Base-by-base conservation (phyloP, 2,888 invertebrate species). In the Amiota communis region DNA sequence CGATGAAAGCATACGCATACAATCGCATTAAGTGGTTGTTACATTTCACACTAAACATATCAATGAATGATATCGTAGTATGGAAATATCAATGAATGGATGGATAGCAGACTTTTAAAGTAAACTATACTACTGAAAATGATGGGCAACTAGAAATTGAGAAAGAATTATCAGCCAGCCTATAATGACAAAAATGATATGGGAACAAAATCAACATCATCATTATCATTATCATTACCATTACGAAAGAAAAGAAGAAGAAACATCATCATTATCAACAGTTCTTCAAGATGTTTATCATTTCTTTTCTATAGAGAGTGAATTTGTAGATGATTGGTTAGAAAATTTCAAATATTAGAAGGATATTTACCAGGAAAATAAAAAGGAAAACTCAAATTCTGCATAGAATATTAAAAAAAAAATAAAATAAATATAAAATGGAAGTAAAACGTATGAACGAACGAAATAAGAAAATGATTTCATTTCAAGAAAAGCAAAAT, bases 11-110 rank as follows among this genome's bases (percentile, higher is more conserved):
- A 13, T 8, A 17, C 76, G 49, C 72, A 74, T 73, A 85, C 83
- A 83, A 85, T 84, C 84, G 80, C 77, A 84, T 83, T 84, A 83
- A 85, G 86, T 84, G 83, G 83, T 81, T 85, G 86, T 85, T 84
- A 83, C 83, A 84, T 85, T 83, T 85, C 81, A 84, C 81, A 85
- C 82, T 79, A 79, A 78, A 74, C 82, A 85, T 81, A 36, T 73
- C 81, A 72, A 73, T 72, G 73, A 74, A 71, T 76, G 69, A 61
- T 2, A 59, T 59, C 48, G 47, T 2, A 20, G 57, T 47, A 48
- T 68, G 51, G 59, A 57, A 48, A 36, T 49, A 13, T 11, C 13
- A 17, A 11, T 12, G 23, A 2, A 36, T 36, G 6, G 36, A 36
- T 6, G 36, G 36, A 36, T 36, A 36, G 36, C 36, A 36, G 2